These are phyloP conservation scores for Flabesymbios commensalis DNA, from an alignment of 2,888 invertebrate species.

Conservation along the genomic window DNA sequence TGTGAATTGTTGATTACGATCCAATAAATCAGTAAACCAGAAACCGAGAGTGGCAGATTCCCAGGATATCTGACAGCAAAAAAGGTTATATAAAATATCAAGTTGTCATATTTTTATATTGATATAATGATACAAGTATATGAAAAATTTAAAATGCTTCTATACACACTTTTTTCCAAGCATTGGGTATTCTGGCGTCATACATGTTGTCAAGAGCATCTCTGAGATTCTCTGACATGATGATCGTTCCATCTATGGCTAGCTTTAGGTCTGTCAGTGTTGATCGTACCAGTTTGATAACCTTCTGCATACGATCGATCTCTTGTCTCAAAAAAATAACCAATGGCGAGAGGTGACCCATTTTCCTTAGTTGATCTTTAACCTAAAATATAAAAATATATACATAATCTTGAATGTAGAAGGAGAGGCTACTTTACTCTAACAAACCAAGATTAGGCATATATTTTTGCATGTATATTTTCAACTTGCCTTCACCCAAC, in stretches of 20 bases:
- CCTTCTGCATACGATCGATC: slow-evolving; percentile 76
- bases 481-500: too few species aligned
- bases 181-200: slow-evolving; percentile 89
- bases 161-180: slow-evolving; percentile 80
- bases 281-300: slow-evolving; percentile 73
- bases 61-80: slow-evolving; percentile 90
- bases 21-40: slow-evolving; percentile 95
- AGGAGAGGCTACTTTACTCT: too few species aligned
- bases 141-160: neutral
- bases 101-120: too few species aligned
- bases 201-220: slow-evolving; percentile 94
- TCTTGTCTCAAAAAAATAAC: slow-evolving; percentile 86
- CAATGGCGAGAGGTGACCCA: slow-evolving; percentile 93
- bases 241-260: slow-evolving; percentile 95
- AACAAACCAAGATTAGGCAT: too few species aligned
- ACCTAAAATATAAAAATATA: slow-evolving; percentile 46
- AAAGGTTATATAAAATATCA: too few species aligned
- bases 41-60: slow-evolving; percentile 97
- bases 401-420: too few species aligned
- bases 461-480: too few species aligned
- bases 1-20: slow-evolving; percentile 86
- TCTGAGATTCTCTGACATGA: slow-evolving; percentile 89
- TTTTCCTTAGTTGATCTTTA: slow-evolving; percentile 82
- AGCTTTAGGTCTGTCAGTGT: slow-evolving; percentile 87
- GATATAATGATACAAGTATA: neutral